Percentiles rank a stretch among this genome's conserved stretches.
Conservation (phyloP, 2,113 vertebrate genomes). For the Hippolais icterina region DNA sequence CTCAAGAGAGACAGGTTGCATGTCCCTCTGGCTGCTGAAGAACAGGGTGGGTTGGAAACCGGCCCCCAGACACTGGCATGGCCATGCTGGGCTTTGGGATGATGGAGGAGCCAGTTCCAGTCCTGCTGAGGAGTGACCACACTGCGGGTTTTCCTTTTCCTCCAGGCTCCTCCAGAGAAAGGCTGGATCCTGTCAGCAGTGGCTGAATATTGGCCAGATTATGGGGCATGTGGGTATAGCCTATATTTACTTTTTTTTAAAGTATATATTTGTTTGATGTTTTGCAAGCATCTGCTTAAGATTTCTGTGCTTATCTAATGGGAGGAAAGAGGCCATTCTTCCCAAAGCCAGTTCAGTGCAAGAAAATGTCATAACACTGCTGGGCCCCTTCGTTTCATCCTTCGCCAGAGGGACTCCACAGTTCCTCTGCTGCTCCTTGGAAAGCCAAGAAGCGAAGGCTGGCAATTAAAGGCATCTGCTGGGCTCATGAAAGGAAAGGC, state of each 20-base stretch:
- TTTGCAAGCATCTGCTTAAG: constrained; percentile 70
- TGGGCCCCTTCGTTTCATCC: constrained; percentile 69
- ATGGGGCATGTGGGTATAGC: constrained; percentile 52
- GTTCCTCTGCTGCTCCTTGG: constrained; percentile 39
- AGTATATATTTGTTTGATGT: constrained; percentile 61
- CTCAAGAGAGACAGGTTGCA: neutral
- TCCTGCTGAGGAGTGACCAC: neutral
- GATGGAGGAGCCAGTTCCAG: neutral
- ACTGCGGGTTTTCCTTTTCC: neutral
- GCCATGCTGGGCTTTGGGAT: neutral
- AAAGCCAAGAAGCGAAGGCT: constrained; percentile 43
- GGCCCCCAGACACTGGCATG: neutral
- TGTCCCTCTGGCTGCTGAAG: neutral
- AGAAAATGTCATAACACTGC: constrained; percentile 63
- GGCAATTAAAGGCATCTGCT: constrained; percentile 72
- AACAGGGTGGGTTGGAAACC: fast-evolving
- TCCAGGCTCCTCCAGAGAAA: neutral
- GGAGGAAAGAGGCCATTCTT: constrained; percentile 64
- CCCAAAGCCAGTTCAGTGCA: constrained; percentile 47
- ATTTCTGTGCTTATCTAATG: constrained; percentile 68
- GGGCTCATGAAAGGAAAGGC: constrained; percentile 30
- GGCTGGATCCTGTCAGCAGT: neutral
- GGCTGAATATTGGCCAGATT: constrained; percentile 50
- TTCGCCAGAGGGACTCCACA: constrained; percentile 57
- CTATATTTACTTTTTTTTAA: constrained; percentile 19